Conservation (phyloP, 2,888 invertebrate species). For the Amorpha juglandis region DNA sequence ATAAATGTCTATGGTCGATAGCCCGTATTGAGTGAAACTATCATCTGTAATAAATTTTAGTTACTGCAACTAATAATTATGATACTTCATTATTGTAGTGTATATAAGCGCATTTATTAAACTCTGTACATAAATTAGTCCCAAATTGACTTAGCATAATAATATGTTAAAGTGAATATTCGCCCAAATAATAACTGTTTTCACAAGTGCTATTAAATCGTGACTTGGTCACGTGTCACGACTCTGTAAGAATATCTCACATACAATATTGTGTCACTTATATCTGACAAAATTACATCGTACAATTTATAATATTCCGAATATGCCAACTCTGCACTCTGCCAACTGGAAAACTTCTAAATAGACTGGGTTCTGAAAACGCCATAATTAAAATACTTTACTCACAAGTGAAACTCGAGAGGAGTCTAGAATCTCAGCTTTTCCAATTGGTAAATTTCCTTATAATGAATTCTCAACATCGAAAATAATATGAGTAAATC, state of each 20-base stretch:
- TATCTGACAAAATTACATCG: neutral
- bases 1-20: too few species aligned
- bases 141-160: slow-evolving; percentile 6
- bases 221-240: neutral
- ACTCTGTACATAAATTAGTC: neutral
- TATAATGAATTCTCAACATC: slow-evolving; percentile 3
- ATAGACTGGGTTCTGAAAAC: neutral
- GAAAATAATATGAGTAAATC: neutral
- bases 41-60: too few species aligned
- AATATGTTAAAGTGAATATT: slow-evolving; percentile 4
- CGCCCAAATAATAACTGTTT: slow-evolving; percentile 7
- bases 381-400: neutral
- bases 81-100: too few species aligned
- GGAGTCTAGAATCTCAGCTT: slow-evolving; percentile 9
- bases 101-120: neutral
- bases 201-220: slow-evolving; percentile 17
- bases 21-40: too few species aligned
- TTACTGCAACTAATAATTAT: too few species aligned
- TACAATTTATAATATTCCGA: slow-evolving; percentile 3
- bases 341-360: slow-evolving; percentile 9
- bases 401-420: neutral
- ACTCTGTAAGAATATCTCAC: too few species aligned
- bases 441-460: slow-evolving; percentile 17
- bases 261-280: neutral
- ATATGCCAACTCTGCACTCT: neutral